These are phyloP conservation scores for Cheilosia variabilis DNA, from an alignment of 2,888 invertebrate species.

Conservation along the genomic window DNA sequence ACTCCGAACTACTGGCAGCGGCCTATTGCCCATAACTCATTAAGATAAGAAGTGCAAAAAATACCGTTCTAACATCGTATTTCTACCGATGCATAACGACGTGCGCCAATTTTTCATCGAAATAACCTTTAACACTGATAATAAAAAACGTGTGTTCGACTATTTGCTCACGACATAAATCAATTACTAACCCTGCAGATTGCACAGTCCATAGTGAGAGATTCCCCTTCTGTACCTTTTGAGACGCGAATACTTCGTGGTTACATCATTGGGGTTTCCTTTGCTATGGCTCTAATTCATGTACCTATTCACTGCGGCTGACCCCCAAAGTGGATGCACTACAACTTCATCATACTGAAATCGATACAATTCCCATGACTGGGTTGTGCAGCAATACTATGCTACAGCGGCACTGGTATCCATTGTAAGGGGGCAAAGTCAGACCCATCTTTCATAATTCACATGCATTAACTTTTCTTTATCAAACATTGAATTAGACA, in stretches of 20 bases:
- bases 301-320: slow-evolving; percentile 49
- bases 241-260: slow-evolving; percentile 61
- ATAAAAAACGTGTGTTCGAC: slow-evolving; percentile 71
- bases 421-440: neutral
- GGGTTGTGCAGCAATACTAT: slow-evolving; percentile 49
- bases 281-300: slow-evolving; percentile 34
- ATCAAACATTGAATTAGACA: slow-evolving; percentile 75
- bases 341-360: slow-evolving; percentile 72
- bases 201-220: slow-evolving; percentile 50
- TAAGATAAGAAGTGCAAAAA: too few relatives aligned
- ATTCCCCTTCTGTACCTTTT: slow-evolving; percentile 25
- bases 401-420: neutral
- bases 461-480: slow-evolving; percentile 73
- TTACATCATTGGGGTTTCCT: slow-evolving; percentile 50
- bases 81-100: slow-evolving; percentile 33
- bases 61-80: too few relatives aligned
- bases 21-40: too few relatives aligned
- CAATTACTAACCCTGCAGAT: slow-evolving; percentile 73
- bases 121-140: slow-evolving; percentile 73
- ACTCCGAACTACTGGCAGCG: too few relatives aligned
- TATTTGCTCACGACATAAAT: slow-evolving; percentile 70
- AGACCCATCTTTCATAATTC: slow-evolving; percentile 71
- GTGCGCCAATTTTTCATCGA: slow-evolving; percentile 62
- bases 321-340: slow-evolving; percentile 72
- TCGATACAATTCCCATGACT: slow-evolving; percentile 75